Percentiles rank a stretch among this genome's conserved stretches.
phyloP scores from a whole-genome alignment of 2,888 invertebrate genomes.

The Phragmatobia fuliginosa region DNA sequence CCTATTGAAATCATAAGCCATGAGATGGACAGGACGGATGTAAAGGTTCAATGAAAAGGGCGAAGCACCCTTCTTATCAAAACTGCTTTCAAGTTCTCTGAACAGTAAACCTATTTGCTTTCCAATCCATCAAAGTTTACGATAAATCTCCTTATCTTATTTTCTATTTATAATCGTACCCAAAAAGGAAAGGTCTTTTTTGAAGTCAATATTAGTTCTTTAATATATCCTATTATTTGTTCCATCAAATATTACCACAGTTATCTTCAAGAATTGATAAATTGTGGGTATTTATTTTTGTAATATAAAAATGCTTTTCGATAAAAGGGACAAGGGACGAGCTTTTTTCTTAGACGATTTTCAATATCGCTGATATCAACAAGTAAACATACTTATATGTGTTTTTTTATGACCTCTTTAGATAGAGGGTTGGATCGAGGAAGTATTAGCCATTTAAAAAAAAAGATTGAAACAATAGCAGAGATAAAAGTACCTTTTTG shows the following conservation, averaged over 20 bases:
- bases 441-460: slow-evolving; percentile 4
- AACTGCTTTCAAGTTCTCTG: slow-evolving; percentile 62
- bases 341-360: slow-evolving; percentile 26
- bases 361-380: slow-evolving; percentile 31
- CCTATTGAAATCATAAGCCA: slow-evolving; percentile 58
- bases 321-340: slow-evolving; percentile 30
- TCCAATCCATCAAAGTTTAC: slow-evolving; percentile 62
- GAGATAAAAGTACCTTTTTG: not conserved
- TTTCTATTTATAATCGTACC: slow-evolving; percentile 51
- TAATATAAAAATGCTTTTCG: slow-evolving; percentile 23
- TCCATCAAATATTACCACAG: slow-evolving; percentile 41
- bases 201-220: slow-evolving; percentile 48
- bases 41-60: slow-evolving; percentile 56
- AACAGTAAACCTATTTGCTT: slow-evolving; percentile 61
- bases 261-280: slow-evolving; percentile 27
- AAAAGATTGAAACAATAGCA: not conserved
- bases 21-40: slow-evolving; percentile 46
- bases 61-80: slow-evolving; percentile 60
- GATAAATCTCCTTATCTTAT: slow-evolving; percentile 56
- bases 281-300: slow-evolving; percentile 19
- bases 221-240: slow-evolving; percentile 45
- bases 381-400: slow-evolving; percentile 36
- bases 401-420: slow-evolving; percentile 27
- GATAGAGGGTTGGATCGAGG: slow-evolving; percentile 16
- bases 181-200: slow-evolving; percentile 38